Conservation (phyloP, 1,140 invertebrate species). For the Drosophila kurseongensis region DNA sequence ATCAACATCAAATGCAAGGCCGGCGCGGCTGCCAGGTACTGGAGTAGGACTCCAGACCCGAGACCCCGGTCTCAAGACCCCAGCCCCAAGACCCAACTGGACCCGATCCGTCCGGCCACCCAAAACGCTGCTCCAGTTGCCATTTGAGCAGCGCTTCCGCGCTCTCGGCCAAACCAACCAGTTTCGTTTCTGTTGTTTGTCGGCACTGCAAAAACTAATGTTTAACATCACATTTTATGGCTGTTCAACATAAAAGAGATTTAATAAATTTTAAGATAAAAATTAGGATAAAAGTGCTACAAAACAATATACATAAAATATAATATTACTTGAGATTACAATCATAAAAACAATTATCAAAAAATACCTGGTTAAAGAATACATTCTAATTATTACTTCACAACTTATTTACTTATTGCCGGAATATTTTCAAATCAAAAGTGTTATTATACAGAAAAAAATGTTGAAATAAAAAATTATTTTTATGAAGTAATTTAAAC, state of each 20-base stretch:
- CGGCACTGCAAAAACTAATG: conserved; percentile 18
- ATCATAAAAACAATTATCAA: too few species aligned
- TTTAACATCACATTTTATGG: background rate
- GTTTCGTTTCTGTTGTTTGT: conserved; percentile 43
- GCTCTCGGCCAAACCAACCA: conserved; percentile 49
- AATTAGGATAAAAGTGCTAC: background rate
- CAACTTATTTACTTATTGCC: too few species aligned
- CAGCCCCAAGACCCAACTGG: conserved; percentile 24
- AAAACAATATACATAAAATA: too few species aligned
- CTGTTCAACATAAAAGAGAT: background rate
- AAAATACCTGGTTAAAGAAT: too few species aligned
- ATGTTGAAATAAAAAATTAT: too few species aligned
- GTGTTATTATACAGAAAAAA: too few species aligned
- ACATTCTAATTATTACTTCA: too few species aligned
- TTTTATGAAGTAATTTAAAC: too few species aligned
- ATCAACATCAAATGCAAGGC: conserved; percentile 76
- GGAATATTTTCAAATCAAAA: too few species aligned
- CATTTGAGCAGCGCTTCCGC: conserved; percentile 75
- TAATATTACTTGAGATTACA: too few species aligned
- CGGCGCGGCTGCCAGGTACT: conserved; percentile 53
- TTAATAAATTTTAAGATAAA: background rate
- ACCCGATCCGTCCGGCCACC: conserved; percentile 63
- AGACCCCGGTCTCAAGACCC: conserved; percentile 7
- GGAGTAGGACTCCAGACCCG: conserved; percentile 10
- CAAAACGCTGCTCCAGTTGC: conserved; percentile 77